Evolutionary conservation across 2,888 invertebrate species (phyloP), one percentile per base, ranked within the genome.

Genomic region (Cylindroiulus punctatus): DNA sequence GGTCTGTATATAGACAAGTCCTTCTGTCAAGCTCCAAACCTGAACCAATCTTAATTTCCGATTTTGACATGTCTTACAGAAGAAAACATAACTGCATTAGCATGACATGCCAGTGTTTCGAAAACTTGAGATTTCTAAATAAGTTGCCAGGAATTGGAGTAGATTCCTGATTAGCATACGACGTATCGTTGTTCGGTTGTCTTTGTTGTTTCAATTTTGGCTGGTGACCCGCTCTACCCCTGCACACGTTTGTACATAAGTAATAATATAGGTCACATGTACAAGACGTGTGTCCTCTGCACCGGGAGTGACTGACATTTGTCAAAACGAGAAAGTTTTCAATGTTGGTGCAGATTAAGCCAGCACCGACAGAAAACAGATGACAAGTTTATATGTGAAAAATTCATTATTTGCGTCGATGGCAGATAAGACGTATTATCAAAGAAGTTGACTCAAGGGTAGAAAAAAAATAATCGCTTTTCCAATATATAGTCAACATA

Each of bases 381-480:
- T 81, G 81, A 81, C 30, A 81, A 81, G 81, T 81, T 81, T 26
- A 81, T 32, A 81, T 81, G 32, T 81, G 81, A 81, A 81, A 81
- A 81, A 47, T 47, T 47, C 47, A 47, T 47, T 81, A 81, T 81
- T 81, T 81, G 81, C 81, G 26, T 17, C 22, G 81, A 81, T 81
- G 30, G 81, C 30, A 81, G 81, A 81, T 81, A 81, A 81, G 19
- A 22, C 47, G 12, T 32, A 81, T 81, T 81, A 81, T 81, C 81
- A 17, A 32, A 81, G 14, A n/a, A 26, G 81, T 81, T 81, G 26
- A 10, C 65, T 65, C n/a, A 30, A 81, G 32, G 17, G 14, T 17
- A 47, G 2, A 47, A 10, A 47, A 10, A 47, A 10, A 47, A 10
- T 7, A n/a, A 81, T 22, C 76, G 17, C 22, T 10, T 76, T 5